Conservation (phyloP, 2,888 invertebrate species). For the Campoplex capitator region DNA sequence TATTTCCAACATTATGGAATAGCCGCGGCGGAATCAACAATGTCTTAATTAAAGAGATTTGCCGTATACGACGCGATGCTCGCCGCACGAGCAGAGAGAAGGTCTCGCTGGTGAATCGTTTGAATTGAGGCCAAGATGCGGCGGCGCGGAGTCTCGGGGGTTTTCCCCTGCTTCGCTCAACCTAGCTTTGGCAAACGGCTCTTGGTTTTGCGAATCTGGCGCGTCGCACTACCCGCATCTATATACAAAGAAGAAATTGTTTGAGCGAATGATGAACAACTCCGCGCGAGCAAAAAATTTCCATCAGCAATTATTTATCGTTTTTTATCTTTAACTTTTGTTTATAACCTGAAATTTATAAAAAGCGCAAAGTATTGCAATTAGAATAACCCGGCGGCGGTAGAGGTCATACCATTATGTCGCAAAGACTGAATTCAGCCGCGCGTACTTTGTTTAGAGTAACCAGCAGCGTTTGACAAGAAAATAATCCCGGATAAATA, state of each 20-base stretch:
- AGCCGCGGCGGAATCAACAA: not conserved
- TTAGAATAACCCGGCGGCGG: not conserved
- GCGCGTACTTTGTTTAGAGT: not conserved
- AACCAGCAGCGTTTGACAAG: no score
- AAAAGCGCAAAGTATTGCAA: not conserved
- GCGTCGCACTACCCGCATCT: conserved; percentile 25
- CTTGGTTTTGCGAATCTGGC: conserved; percentile 38
- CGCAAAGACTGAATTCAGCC: not conserved
- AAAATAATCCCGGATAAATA: no score
- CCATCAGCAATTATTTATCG: conserved; percentile 14
- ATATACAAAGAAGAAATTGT: conserved; percentile 11
- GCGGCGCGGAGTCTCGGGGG: conserved; percentile 11
- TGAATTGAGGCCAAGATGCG: conserved; percentile 63
- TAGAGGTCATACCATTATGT: not conserved
- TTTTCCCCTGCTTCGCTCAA: no score
- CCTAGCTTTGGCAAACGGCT: conserved; percentile 48
- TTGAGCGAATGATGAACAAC: conserved; percentile 34
- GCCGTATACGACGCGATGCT: conserved; percentile 31
- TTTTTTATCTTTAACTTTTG: not conserved
- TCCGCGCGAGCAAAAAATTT: not conserved
- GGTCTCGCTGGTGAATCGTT: conserved; percentile 38
- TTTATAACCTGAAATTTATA: no score
- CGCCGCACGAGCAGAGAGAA: no score
- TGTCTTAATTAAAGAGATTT: conserved; percentile 33
- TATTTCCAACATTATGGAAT: not conserved